Evolutionary conservation across 2,888 invertebrate species (phyloP).

Genomic region (Eilema griseolum): DNA sequence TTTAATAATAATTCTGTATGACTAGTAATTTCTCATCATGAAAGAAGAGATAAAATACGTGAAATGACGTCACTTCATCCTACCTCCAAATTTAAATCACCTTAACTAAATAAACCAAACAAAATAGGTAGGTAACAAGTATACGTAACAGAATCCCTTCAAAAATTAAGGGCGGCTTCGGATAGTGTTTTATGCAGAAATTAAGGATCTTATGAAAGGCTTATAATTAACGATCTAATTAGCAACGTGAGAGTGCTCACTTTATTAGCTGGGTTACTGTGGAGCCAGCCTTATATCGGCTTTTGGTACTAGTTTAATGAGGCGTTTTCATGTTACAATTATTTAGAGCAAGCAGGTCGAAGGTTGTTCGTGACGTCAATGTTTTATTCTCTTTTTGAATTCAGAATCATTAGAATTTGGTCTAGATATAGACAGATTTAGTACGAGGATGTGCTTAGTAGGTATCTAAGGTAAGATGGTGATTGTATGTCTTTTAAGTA

Average conservation of each 20-base stretch:
- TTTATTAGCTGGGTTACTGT: constrained; percentile 81
- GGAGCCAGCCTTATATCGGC: constrained; percentile 81
- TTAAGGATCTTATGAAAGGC: constrained; percentile 83
- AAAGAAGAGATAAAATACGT: neutral
- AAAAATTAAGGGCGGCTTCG: constrained; percentile 72
- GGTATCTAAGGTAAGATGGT: neutral
- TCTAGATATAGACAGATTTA: neutral
- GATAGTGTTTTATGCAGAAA: constrained; percentile 81
- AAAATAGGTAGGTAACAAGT: constrained; percentile 49
- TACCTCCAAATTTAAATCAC: neutral
- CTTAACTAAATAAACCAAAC: constrained; percentile 40
- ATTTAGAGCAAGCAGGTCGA: constrained; percentile 39
- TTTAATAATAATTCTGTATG: too few relatives aligned
- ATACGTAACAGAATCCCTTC: constrained; percentile 77
- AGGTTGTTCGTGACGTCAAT: constrained; percentile 18
- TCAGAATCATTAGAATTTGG: neutral
- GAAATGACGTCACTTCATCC: neutral
- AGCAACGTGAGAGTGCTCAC: constrained; percentile 82
- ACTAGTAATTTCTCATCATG: too few relatives aligned
- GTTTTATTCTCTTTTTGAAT: constrained; percentile 16
- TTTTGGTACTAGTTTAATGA: constrained; percentile 85
- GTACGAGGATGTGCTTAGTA: neutral
- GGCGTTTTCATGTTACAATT: constrained; percentile 74
- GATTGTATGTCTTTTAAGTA: neutral
- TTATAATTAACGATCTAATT: constrained; percentile 86